Conservation (phyloP, 2,797 vertebrate genomes). For the Ficedula albicollis region DNA sequence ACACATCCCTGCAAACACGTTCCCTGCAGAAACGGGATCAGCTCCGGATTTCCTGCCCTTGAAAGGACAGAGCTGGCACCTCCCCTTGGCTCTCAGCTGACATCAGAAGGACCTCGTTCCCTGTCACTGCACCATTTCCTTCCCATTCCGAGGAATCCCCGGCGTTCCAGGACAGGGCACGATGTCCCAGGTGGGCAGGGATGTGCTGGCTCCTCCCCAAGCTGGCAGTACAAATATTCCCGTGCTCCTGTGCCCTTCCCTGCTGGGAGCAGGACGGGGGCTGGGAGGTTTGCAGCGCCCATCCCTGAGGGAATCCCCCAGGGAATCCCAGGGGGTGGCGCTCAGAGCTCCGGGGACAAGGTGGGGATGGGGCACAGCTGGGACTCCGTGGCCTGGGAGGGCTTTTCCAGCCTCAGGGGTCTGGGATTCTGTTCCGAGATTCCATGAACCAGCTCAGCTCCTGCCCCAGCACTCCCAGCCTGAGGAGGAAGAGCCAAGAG, state of each 20-base stretch:
- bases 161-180: fast-evolving
- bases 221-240: fast-evolving
- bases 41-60: neutral
- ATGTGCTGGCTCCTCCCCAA: fast-evolving
- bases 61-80: neutral
- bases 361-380: fast-evolving
- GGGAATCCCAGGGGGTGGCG: neutral
- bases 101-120: neutral
- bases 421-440: neutral
- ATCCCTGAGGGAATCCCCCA: neutral
- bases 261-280: neutral
- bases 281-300: neutral
- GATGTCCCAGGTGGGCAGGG: fast-evolving
- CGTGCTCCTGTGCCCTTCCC: fast-evolving
- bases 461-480: neutral
- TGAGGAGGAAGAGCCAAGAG: neutral
- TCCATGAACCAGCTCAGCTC: neutral
- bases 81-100: neutral
- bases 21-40: neutral
- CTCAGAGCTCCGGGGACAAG: neutral
- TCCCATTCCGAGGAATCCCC: neutral
- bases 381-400: fast-evolving
- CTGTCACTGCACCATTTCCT: fast-evolving
- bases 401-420: neutral
- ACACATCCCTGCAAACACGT: neutral